A percentile compares a stretch with the other conserved stretches of the same genome.
Evolutionary conservation across 2,113 vertebrate genomes (phyloP).

Genomic region (Azemiops feae): DNA sequence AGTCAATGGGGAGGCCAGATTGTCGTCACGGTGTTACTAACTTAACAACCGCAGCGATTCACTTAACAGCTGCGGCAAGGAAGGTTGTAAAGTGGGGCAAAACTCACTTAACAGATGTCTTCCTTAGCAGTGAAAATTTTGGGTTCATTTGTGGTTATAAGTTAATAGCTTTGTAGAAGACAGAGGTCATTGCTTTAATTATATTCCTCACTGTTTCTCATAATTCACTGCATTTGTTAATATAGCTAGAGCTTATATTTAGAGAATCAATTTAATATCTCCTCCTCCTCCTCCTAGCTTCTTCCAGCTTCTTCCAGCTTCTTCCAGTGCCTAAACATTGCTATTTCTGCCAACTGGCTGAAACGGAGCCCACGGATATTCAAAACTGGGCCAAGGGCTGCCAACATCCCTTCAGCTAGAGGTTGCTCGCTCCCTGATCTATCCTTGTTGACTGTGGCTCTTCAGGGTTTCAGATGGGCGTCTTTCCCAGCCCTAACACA

Average conservation of each 20-base stretch:
- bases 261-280: too few relatives aligned
- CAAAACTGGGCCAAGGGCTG: not conserved
- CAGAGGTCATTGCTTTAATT: conserved; percentile 54
- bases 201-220: conserved; percentile 59
- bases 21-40: too few relatives aligned
- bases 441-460: not conserved
- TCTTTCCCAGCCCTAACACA: not conserved
- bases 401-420: not conserved
- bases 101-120: not conserved
- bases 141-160: not conserved
- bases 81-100: not conserved
- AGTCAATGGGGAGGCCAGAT: too few relatives aligned
- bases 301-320: not conserved
- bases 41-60: too few relatives aligned
- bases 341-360: not conserved
- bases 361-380: not conserved
- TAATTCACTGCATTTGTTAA: conserved; percentile 50
- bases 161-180: conserved; percentile 20
- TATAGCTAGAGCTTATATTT: conserved; percentile 45
- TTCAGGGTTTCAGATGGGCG: not conserved
- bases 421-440: not conserved
- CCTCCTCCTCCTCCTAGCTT: not conserved
- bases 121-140: not conserved
- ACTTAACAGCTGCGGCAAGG: not conserved
- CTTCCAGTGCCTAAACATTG: not conserved